A percentile compares a stretch with the other conserved stretches of the same genome.
Conservation (phyloP, 2,888 invertebrate species). For the Lasioglossum morio region DNA sequence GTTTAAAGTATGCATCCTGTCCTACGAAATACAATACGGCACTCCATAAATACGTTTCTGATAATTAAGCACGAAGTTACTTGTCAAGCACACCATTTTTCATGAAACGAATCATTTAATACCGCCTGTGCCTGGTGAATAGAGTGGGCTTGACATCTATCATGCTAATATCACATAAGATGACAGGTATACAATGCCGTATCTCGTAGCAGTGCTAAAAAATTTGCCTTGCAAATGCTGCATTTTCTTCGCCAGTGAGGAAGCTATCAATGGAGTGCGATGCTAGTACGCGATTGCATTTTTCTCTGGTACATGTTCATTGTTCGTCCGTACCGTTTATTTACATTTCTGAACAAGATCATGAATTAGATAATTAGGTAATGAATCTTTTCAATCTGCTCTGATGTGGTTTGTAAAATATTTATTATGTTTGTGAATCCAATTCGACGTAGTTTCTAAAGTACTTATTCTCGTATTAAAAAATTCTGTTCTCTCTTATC, state of each 20-base stretch:
- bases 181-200: slow-evolving; percentile 3
- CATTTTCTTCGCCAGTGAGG: background rate
- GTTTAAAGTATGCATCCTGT: background rate
- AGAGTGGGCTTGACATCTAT: slow-evolving; percentile 3
- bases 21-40: background rate
- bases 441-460: background rate
- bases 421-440: background rate
- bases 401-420: background rate
- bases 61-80: background rate
- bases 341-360: background rate
- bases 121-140: background rate
- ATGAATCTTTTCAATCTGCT: background rate
- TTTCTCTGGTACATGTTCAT: background rate
- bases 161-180: slow-evolving; percentile 5
- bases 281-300: background rate
- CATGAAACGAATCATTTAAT: background rate
- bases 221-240: background rate
- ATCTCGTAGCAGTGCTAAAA: slow-evolving; percentile 1
- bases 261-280: slow-evolving; percentile 2
- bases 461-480: background rate
- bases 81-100: background rate
- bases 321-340: background rate
- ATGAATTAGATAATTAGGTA: background rate
- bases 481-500: background rate
- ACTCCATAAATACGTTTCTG: background rate